phyloP scores from a whole-genome alignment of 2,888 invertebrate species.

The Acleris literana region DNA sequence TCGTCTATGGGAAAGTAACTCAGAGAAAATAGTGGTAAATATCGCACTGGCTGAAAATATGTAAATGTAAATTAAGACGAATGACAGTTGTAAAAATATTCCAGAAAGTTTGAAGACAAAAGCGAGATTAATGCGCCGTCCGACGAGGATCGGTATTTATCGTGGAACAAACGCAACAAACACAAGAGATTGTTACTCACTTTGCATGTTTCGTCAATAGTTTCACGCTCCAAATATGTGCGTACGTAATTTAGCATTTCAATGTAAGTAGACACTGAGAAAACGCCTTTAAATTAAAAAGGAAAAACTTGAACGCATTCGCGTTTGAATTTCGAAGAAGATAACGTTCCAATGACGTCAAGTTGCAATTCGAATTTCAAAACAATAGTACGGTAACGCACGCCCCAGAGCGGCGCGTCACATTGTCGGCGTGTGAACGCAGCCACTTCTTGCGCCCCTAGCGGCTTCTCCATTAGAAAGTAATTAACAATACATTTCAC shows the following conservation, averaged over 20 bases:
- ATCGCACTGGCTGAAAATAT: constrained; percentile 7
- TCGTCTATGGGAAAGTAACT: constrained; percentile 10
- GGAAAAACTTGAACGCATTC: constrained; percentile 17
- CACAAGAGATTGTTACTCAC: constrained; percentile 81
- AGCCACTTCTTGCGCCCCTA: constrained; percentile 57
- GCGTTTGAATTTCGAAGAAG: constrained; percentile 59
- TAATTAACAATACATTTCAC: constrained; percentile 66
- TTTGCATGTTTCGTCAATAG: constrained; percentile 83
- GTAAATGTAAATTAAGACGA: constrained; percentile 15
- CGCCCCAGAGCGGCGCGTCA: constrained; percentile 42
- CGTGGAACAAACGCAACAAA: constrained; percentile 76
- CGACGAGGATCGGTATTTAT: constrained; percentile 73
- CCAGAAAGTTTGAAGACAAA: constrained; percentile 17
- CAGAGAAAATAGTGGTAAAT: neutral
- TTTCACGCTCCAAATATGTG: constrained; percentile 78
- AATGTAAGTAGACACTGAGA: constrained; percentile 71
- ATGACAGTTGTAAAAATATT: constrained; percentile 23
- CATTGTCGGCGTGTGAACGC: constrained; percentile 73
- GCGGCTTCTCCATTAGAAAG: constrained; percentile 72
- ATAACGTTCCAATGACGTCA: constrained; percentile 70
- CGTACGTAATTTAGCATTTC: constrained; percentile 52
- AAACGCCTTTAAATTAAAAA: constrained; percentile 36
- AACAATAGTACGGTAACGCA: constrained; percentile 74
- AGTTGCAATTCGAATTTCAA: constrained; percentile 65
- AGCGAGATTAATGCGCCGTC: constrained; percentile 68